A percentile compares a stretch with the other conserved stretches of the same genome.
phyloP scores from a whole-genome alignment of 2,797 vertebrate genomes.

The Apodemus agrarius region DNA sequence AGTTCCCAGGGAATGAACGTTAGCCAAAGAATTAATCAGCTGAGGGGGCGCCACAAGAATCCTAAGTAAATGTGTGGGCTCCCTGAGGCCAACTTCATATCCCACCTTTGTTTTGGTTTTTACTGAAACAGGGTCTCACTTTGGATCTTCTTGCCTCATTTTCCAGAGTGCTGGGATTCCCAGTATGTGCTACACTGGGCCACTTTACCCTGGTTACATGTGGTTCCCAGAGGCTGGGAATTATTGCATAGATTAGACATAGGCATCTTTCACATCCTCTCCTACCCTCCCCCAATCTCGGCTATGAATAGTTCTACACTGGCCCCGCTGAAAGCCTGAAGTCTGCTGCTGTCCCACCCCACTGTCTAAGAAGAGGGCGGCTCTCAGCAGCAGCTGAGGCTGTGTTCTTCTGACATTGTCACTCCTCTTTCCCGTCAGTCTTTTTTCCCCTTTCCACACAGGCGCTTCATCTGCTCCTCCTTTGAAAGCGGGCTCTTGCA shows the following conservation, averaged over 20 bases:
- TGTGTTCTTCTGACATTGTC: background rate
- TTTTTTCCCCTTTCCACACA: background rate
- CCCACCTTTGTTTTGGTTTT: background rate
- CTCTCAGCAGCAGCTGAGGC: background rate
- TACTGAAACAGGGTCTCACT: background rate
- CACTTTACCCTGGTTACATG: background rate
- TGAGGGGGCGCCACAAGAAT: background rate
- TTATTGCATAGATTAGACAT: background rate
- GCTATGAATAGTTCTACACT: background rate
- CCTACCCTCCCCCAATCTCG: background rate
- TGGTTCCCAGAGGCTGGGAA: background rate
- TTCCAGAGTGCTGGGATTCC: background rate
- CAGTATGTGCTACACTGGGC: background rate
- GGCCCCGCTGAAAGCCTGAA: background rate
- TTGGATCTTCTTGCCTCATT: background rate
- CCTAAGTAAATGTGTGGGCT: background rate
- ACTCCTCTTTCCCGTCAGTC: background rate
- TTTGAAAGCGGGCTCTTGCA: constrained; percentile 42
- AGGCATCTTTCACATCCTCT: background rate
- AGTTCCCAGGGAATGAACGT: background rate
- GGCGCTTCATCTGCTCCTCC: constrained; percentile 36
- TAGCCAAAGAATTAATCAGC: background rate
- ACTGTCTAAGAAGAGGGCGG: background rate
- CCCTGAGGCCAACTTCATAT: background rate
- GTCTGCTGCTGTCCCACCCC: background rate